These are phyloP conservation scores for Clusia tigrina DNA, from an alignment of 2,888 invertebrate genomes.

Conservation along the genomic window DNA sequence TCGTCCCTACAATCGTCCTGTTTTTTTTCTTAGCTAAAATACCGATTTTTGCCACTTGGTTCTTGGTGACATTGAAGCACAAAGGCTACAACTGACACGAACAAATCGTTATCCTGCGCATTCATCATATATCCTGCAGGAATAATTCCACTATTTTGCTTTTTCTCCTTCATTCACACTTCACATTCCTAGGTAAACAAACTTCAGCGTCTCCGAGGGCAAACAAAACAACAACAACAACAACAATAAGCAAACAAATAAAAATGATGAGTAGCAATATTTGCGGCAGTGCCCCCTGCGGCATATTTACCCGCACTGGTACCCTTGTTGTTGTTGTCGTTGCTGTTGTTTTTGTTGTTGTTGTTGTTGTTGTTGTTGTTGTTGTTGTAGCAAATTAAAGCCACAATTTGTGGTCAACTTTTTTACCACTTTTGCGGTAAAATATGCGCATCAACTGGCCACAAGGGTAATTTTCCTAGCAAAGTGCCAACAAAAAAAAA, in stretches of 20 bases:
- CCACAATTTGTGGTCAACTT: slow-evolving; percentile 57
- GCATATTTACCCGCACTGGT: slow-evolving; percentile 38
- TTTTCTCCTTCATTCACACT: slow-evolving; percentile 47
- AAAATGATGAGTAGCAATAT: slow-evolving; percentile 55
- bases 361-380: slow-evolving; percentile 26
- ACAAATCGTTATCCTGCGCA: slow-evolving; percentile 43
- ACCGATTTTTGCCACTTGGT: not conserved
- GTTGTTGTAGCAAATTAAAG: slow-evolving; percentile 50
- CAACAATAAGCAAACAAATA: slow-evolving; percentile 50
- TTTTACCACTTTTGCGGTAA: slow-evolving; percentile 31
- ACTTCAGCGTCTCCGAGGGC: slow-evolving; percentile 23
- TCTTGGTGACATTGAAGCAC: not conserved
- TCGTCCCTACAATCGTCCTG: no score
- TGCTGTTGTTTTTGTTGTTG: slow-evolving; percentile 23
- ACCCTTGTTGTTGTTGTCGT: slow-evolving; percentile 23
- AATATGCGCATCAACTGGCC: slow-evolving; percentile 45
- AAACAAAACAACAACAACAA: slow-evolving; percentile 27
- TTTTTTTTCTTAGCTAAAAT: not conserved
- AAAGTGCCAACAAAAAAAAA: slow-evolving; percentile 15
- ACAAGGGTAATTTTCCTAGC: slow-evolving; percentile 47
- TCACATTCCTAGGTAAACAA: slow-evolving; percentile 58
- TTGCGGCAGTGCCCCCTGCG: slow-evolving; percentile 47
- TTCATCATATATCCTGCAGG: slow-evolving; percentile 58
- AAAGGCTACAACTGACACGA: slow-evolving; percentile 46
- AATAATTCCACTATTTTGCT: slow-evolving; percentile 54